Evolutionary conservation across 23 tunicate genomes (phyloP).

Genomic region (Aplidium turbinatum): DNA sequence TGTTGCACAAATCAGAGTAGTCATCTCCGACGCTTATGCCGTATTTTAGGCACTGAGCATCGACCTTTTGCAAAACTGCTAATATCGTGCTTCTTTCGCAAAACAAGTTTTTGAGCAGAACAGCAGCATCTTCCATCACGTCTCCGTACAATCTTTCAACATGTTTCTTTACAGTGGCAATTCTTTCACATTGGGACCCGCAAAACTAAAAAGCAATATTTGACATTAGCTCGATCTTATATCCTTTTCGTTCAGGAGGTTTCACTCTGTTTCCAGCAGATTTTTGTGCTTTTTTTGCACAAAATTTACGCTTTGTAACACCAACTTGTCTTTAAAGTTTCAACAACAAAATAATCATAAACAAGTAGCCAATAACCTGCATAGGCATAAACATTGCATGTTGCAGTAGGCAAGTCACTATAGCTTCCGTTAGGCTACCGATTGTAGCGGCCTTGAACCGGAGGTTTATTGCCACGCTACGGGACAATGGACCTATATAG

Average conservation of each 20-base stretch:
- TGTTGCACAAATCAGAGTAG: not conserved
- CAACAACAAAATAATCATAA: not conserved
- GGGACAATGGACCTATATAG: no score
- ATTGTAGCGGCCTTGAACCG: no score
- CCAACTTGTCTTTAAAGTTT: not conserved
- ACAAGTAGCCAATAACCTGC: no score
- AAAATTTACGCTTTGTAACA: not conserved
- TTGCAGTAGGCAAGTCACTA: no score
- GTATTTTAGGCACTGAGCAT: conserved; percentile 2
- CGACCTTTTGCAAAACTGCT: conserved; percentile 17
- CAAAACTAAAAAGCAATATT: conserved; percentile 9
- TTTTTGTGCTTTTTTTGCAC: no score
- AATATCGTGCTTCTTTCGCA: conserved; percentile 15
- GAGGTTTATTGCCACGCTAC: no score
- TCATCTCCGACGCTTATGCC: conserved; percentile 21
- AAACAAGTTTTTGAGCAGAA: conserved; percentile 10
- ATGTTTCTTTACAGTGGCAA: not conserved
- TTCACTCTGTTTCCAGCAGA: no score
- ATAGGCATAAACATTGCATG: no score
- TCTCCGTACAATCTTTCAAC: conserved; percentile 5
- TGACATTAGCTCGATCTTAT: not conserved
- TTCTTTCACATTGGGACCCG: not conserved
- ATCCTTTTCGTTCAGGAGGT: no score
- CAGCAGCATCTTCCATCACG: conserved; percentile 25
- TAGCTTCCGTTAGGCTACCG: no score